Evolutionary conservation across 2,797 vertebrate genomes (phyloP).

Genomic region (Schizothorax lantsangensis): DNA sequence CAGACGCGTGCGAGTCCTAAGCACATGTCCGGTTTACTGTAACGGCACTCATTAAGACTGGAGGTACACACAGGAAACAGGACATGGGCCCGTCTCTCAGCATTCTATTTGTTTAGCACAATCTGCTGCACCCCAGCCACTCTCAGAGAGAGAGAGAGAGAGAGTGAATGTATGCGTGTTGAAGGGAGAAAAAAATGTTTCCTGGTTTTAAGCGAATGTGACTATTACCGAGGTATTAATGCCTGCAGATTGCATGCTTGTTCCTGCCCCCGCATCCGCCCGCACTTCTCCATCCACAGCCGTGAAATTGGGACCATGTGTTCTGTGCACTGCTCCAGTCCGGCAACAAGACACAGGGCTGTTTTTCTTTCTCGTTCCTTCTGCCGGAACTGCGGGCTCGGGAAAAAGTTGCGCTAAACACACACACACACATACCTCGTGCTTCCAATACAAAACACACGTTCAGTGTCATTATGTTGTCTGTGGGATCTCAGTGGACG

Average conservation of each 20-base stretch:
- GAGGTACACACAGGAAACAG: constrained; percentile 66
- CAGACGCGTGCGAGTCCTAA: constrained; percentile 45
- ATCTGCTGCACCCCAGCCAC: constrained; percentile 33
- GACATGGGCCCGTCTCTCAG: constrained; percentile 61
- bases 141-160: constrained; percentile 14
- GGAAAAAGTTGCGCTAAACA: constrained; percentile 44
- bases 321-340: constrained; percentile 61
- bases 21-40: constrained; percentile 65
- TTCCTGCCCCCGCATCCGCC: constrained; percentile 79
- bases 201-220: constrained; percentile 78
- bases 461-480: constrained; percentile 36
- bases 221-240: constrained; percentile 80
- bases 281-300: constrained; percentile 76
- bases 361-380: constrained; percentile 64
- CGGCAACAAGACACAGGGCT: constrained; percentile 63
- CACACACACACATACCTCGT: constrained; percentile 7
- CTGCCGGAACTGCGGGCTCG: constrained; percentile 62
- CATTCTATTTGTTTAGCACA: constrained; percentile 48
- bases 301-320: constrained; percentile 82
- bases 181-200: constrained; percentile 61
- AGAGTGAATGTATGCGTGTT: constrained; percentile 22
- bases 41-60: constrained; percentile 69
- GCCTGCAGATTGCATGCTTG: constrained; percentile 80
- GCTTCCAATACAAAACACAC: constrained; percentile 37
- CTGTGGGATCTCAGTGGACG: constrained; percentile 9